Percentiles rank a stretch among this genome's conserved stretches.
These are phyloP conservation scores for Turritopsis dohrnii DNA, from an alignment of 30 jellyfish, hydroid and myxozoan genomes.

Conservation along the genomic window DNA sequence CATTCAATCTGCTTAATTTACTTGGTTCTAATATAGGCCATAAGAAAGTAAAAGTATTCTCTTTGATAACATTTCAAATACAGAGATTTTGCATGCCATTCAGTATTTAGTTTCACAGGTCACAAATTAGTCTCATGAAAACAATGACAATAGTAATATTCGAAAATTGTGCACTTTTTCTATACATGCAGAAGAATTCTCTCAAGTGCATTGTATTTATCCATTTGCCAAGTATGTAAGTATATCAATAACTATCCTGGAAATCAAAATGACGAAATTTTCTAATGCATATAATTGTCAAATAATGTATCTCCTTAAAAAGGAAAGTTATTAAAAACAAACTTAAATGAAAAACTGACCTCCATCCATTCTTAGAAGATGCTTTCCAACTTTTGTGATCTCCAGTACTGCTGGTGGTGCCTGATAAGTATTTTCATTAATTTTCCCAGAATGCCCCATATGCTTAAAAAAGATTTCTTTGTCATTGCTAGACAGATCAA, in stretches of 20 bases:
- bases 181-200: background rate
- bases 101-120: background rate
- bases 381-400: conserved; percentile 23
- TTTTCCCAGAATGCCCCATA: conserved; percentile 26
- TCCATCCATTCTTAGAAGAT: conserved; percentile 12
- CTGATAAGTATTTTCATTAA: conserved; percentile 21
- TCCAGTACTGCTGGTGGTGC: conserved; percentile 25
- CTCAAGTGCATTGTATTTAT: background rate
- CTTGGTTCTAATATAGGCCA: background rate
- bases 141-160: background rate
- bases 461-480: conserved; percentile 18
- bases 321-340: background rate
- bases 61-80: background rate
- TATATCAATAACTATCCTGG: background rate
- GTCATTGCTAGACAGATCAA: conserved; percentile 12
- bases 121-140: background rate
- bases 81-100: background rate
- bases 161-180: background rate
- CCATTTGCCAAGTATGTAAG: background rate
- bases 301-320: background rate
- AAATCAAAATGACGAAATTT: background rate
- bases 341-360: conserved; percentile 1
- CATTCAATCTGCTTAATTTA: background rate
- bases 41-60: background rate
- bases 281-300: background rate